Percentiles rank a stretch among this genome's conserved stretches.
phyloP scores from a whole-genome alignment of 1,140 invertebrate species.

The Samia ricini region DNA sequence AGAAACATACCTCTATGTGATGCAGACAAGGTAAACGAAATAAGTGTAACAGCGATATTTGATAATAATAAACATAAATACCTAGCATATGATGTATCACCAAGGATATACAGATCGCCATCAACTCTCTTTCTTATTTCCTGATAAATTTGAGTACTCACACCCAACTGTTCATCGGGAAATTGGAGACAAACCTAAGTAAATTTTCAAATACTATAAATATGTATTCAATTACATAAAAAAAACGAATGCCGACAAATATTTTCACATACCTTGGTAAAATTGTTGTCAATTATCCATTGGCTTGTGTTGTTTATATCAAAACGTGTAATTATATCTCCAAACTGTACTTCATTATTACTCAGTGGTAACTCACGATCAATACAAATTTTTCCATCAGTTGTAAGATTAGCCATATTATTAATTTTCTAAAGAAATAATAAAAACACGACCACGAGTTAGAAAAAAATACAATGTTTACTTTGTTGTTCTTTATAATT shows the following conservation, averaged over 20 bases:
- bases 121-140: constrained; percentile 80
- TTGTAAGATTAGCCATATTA: constrained; percentile 62
- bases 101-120: constrained; percentile 88
- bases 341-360: constrained; percentile 25
- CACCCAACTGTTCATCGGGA: constrained; percentile 87
- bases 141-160: constrained; percentile 84
- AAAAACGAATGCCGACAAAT: too few relatives aligned
- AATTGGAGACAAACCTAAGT: constrained; percentile 91
- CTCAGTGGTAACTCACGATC: constrained; percentile 43
- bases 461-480: too few relatives aligned
- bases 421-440: not conserved
- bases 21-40: too few relatives aligned
- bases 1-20: too few relatives aligned
- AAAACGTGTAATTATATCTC: constrained; percentile 41
- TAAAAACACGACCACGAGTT: too few relatives aligned
- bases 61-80: constrained; percentile 47
- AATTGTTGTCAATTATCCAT: constrained; percentile 84
- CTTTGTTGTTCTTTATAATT: too few relatives aligned
- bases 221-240: constrained; percentile 22
- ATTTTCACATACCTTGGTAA: constrained; percentile 79
- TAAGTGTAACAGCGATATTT: too few relatives aligned
- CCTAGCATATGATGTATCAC: constrained; percentile 96
- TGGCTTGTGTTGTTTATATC: constrained; percentile 55
- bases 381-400: constrained; percentile 62
- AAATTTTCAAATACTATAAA: constrained; percentile 8